phyloP scores from a whole-genome alignment of 2,888 invertebrate species.

The Cristatella mucedo region DNA sequence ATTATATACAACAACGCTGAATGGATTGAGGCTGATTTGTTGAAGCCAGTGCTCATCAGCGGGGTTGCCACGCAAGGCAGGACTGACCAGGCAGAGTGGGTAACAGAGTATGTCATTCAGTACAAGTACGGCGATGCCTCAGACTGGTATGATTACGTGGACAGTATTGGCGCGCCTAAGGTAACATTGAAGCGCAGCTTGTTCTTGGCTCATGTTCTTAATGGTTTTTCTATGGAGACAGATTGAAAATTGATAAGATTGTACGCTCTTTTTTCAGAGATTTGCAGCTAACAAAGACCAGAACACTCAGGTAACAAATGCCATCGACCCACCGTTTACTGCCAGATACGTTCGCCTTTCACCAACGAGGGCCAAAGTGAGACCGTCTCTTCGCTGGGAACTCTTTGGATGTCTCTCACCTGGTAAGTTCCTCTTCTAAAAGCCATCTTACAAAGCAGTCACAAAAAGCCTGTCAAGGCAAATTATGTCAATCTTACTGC shows the following conservation, averaged over 20 bases:
- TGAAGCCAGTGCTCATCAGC: background rate
- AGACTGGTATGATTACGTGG: no score
- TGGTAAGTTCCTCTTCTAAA: constrained; percentile 2
- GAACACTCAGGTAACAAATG: background rate
- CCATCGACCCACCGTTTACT: constrained; percentile 2
- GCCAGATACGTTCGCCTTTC: constrained; percentile 2
- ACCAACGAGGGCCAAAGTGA: background rate
- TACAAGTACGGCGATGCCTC: constrained; percentile 1
- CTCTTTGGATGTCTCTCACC: constrained; percentile 5
- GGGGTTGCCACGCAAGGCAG: constrained; percentile 5
- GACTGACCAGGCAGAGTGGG: background rate
- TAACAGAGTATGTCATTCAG: background rate
- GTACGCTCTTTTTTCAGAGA: no score
- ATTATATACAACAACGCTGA: no score
- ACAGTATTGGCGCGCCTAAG: no score
- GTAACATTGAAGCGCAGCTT: no score
- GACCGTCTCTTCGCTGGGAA: constrained; percentile 6
- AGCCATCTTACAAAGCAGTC: no score
- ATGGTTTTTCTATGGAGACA: no score
- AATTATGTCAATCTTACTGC: no score
- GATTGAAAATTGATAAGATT: no score
- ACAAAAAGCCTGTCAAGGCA: no score
- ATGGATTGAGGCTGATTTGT: constrained; percentile 8
- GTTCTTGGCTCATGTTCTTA: no score
- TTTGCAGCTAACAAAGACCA: constrained; percentile 2